Evolutionary conservation across 2,797 vertebrate species (phyloP), one percentile per base, ranked within the genome.

Genomic region (Hydrocynus forskahlii): DNA sequence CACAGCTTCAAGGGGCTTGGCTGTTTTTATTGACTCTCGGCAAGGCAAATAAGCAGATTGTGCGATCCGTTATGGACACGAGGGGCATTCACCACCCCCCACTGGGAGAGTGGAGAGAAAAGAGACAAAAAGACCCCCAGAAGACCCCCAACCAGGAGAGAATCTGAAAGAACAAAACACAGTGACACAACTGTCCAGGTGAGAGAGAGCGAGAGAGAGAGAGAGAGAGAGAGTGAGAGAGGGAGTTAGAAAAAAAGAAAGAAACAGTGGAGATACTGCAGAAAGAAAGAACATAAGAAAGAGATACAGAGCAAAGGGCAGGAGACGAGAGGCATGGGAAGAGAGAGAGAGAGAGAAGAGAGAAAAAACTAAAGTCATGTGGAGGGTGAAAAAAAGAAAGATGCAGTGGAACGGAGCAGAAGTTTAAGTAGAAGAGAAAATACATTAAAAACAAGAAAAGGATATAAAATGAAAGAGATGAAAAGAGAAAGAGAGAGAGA

Each of bases 11-110:
- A 83, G 74, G 21, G 69, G 70, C 86, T 90, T 92, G 94, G 93
- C 94, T 73, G 92, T 94, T 95, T 96, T 96, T 96, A 96, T 95
- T 96, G 95, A 96, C 95, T 96, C 93, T 93, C 92, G 91, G 93
- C 93, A 94, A 94, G 96, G 94, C 94, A 95, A 96, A 96, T 95
- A 96, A 95, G 94, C 93, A 88, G 93, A 92, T 93, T 94, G 95
- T 91, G 93, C 92, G 93, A 94, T 96, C 95, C 94, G 92, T 94
- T 93, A 94, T 92, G 95, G 94, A 95, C 95, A 95, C 92, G 94
- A 64, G 95, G 92, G 93, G 90, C 93, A 86, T 83, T 87, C 63
- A 64, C 0, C 63, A 9, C 29, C 63, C 77, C 82, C 94, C 90
- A 95, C 95, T 94, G 95, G 95, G 90, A 90, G 64, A 2, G 0